Conservation (phyloP, 2,888 invertebrate genomes). For the Oeneis ivallda region DNA sequence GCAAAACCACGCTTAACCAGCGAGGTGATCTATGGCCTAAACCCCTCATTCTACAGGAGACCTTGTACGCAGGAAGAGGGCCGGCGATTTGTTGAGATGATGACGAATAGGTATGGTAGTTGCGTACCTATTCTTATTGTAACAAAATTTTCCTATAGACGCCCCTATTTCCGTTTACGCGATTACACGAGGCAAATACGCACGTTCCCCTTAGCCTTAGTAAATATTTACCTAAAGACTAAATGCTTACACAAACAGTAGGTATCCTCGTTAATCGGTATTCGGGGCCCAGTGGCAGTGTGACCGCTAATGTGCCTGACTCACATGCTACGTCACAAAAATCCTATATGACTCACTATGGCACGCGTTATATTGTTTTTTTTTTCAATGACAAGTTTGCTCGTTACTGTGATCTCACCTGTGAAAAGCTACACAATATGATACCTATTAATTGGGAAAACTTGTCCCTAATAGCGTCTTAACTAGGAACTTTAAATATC, state of each 20-base stretch:
- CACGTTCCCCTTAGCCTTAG: slow-evolving; percentile 1
- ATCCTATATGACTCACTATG: slow-evolving; percentile 52
- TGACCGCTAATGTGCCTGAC: slow-evolving; percentile 62
- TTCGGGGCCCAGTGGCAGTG: slow-evolving; percentile 38
- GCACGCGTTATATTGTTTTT: slow-evolving; percentile 55
- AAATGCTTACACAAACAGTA: slow-evolving; percentile 4
- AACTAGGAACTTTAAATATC: neutral
- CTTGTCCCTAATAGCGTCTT: neutral
- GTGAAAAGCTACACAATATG: too few relatives aligned
- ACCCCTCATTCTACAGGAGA: neutral
- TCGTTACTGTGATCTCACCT: neutral
- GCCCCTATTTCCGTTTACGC: neutral
- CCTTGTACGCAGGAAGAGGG: neutral
- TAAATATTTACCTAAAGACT: slow-evolving; percentile 18
- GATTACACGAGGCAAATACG: slow-evolving; percentile 16
- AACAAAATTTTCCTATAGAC: slow-evolving; percentile 1
- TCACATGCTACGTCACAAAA: slow-evolving; percentile 63
- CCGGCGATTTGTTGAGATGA: neutral
- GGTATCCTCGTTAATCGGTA: slow-evolving; percentile 32
- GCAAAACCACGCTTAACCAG: too few relatives aligned
- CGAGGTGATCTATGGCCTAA: too few relatives aligned
- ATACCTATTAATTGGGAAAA: neutral
- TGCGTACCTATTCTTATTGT: too few relatives aligned
- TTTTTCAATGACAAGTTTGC: slow-evolving; percentile 54
- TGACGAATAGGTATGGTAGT: neutral